Conservation (phyloP, 2,113 vertebrate genomes). For the Eidolon helvum region DNA sequence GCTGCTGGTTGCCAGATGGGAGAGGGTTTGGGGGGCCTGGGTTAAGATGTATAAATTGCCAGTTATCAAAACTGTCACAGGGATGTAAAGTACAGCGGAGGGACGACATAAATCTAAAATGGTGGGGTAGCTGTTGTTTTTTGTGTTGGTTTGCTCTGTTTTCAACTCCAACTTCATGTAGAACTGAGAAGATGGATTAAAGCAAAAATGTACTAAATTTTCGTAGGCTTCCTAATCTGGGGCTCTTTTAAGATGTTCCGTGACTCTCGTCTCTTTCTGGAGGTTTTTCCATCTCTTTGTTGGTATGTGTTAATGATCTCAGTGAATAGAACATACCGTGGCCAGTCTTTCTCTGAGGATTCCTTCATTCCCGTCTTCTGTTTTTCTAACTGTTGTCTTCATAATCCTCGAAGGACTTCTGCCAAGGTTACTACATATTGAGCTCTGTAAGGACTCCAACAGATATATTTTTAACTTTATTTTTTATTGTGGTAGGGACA, state of each 20-base stretch:
- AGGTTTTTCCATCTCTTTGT: background rate
- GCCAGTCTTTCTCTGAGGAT: too few species aligned
- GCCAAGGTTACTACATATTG: background rate
- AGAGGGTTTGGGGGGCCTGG: too few species aligned
- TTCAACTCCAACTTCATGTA: background rate
- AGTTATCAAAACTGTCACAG: too few species aligned
- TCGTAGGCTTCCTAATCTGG: background rate
- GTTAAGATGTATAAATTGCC: too few species aligned
- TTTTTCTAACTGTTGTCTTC: background rate
- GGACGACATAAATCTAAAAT: background rate
- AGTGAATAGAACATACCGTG: background rate
- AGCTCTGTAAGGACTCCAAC: background rate
- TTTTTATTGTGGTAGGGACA: background rate
- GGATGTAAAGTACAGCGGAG: too few species aligned
- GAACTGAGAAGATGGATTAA: background rate
- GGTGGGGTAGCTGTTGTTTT: background rate
- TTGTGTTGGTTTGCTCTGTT: background rate
- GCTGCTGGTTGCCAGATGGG: too few species aligned
- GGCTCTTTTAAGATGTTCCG: background rate
- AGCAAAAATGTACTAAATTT: background rate
- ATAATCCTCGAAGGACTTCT: background rate
- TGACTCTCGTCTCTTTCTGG: background rate
- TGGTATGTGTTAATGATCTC: background rate
- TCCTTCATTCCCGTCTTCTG: background rate
- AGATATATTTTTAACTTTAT: background rate